These are phyloP conservation scores for Myxocyprinus asiaticus DNA, from an alignment of 2,113 vertebrate genomes.

Conservation along the genomic window DNA sequence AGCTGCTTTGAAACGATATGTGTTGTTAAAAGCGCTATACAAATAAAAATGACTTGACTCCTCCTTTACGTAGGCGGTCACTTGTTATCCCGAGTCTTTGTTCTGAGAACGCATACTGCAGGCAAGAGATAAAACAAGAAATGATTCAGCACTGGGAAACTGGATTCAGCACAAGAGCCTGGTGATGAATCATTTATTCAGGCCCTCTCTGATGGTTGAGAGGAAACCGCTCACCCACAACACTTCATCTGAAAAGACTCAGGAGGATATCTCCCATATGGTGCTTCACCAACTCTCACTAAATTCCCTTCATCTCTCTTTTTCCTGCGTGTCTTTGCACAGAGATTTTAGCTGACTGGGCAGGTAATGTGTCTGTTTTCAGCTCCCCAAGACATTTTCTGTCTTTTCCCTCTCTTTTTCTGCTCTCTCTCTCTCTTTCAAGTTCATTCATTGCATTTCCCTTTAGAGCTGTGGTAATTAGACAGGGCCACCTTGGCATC, in stretches of 20 bases:
- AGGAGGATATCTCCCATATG: not conserved
- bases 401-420: not conserved
- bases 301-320: not conserved
- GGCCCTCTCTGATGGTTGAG: no score
- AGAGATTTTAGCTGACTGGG: conserved; percentile 10
- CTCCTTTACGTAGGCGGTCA: conserved; percentile 3
- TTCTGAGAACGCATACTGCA: not conserved
- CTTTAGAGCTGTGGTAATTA: not conserved
- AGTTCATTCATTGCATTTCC: not conserved
- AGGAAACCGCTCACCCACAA: no score
- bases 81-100: not conserved
- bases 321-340: conserved; percentile 14
- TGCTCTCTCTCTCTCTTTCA: not conserved
- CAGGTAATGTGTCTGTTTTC: conserved; percentile 18
- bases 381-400: not conserved
- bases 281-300: conserved; percentile 8
- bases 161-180: not conserved
- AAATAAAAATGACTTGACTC: not conserved
- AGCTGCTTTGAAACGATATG: no score
- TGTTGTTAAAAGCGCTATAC: no score
- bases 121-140: conserved; percentile 6
- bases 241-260: no score
- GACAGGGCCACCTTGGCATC: not conserved
- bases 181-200: no score
- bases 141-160: not conserved